These are phyloP conservation scores for Rhinogobio ventralis DNA, from an alignment of 2,797 vertebrate species.

Conservation along the genomic window DNA sequence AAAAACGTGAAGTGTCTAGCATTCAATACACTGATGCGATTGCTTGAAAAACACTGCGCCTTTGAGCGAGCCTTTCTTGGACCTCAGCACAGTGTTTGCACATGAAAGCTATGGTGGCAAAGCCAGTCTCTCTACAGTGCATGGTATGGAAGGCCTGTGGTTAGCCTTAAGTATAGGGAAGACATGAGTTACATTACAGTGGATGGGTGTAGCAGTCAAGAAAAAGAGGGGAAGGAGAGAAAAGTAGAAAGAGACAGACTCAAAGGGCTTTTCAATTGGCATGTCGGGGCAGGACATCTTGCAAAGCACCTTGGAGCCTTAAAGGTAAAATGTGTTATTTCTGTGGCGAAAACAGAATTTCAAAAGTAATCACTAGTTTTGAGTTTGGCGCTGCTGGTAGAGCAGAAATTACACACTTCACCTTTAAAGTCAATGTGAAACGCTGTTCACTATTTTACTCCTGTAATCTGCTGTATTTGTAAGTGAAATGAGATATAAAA, in stretches of 20 bases:
- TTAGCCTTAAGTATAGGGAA: conserved; percentile 59
- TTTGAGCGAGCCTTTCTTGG: conserved; percentile 47
- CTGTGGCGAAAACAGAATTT: neutral
- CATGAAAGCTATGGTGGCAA: conserved; percentile 45
- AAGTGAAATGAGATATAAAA: neutral
- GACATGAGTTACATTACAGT: conserved; percentile 46
- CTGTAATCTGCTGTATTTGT: neutral
- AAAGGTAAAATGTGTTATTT: conserved; percentile 1
- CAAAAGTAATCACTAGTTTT: neutral
- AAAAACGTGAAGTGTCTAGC: neutral
- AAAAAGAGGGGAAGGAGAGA: conserved; percentile 17
- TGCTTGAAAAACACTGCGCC: conserved; percentile 25
- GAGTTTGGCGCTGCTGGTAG: neutral
- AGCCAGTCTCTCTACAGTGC: conserved; percentile 47
- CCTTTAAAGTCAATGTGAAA: neutral
- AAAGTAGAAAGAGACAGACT: conserved; percentile 28
- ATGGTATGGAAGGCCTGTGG: conserved; percentile 54
- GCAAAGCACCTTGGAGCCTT: conserved; percentile 16
- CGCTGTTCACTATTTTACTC: neutral
- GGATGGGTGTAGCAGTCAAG: conserved; percentile 53
- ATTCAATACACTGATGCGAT: neutral
- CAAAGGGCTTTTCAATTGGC: conserved; percentile 17
- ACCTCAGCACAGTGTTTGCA: conserved; percentile 48
- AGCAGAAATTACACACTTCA: neutral
- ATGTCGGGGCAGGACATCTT: conserved; percentile 29